phyloP scores from a whole-genome alignment of 2,888 invertebrate species.

The Tridacna crocea region DNA sequence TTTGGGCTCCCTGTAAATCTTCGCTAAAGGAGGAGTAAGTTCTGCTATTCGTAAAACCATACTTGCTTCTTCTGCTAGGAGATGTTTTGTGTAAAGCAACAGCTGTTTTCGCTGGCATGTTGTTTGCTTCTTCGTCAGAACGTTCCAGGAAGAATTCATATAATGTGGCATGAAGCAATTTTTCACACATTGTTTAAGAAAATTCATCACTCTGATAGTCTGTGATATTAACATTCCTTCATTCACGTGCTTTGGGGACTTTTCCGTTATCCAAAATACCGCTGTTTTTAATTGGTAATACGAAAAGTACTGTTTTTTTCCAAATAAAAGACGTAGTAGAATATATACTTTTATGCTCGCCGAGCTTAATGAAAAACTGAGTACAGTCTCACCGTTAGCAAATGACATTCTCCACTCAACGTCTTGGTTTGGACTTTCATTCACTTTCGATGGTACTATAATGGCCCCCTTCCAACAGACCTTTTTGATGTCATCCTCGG shows the following conservation, averaged over 20 bases:
- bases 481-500: background rate
- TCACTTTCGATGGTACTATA: background rate
- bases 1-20: too few relatives aligned
- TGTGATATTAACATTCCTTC: background rate
- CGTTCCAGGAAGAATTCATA: conserved; percentile 15
- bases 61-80: background rate
- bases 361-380: background rate
- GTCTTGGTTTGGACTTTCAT: background rate
- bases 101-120: background rate
- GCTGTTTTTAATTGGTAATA: conserved; percentile 4
- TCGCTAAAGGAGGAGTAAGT: background rate
- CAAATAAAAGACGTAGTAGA: conserved; percentile 1
- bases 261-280: conserved; percentile 11
- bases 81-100: background rate
- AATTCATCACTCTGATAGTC: background rate
- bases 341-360: background rate
- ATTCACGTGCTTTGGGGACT: background rate
- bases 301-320: background rate
- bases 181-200: background rate
- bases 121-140: background rate
- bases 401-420: conserved; percentile 7
- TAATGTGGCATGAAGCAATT: conserved; percentile 9
- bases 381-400: conserved; percentile 4
- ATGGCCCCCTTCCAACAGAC: background rate
- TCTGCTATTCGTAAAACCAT: background rate